Evolutionary conservation across 2,797 vertebrate species (phyloP), one percentile per base, ranked within the genome.

Genomic region (Anguilla megastoma): DNA sequence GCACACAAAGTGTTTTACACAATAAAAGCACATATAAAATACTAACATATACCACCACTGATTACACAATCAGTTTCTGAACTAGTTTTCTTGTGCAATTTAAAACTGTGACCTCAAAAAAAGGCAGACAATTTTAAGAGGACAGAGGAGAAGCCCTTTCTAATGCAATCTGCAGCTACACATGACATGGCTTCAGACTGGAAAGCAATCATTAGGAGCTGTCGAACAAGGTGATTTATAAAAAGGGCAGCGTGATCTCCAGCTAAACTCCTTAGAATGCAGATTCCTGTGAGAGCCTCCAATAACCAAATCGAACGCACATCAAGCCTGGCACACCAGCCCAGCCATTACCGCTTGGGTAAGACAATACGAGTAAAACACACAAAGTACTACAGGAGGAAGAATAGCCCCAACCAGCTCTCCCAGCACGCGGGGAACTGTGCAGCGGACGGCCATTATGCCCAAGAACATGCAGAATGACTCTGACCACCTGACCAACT

Each of bases 231-330:
- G 79, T 80, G 86, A 83, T 84, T 87, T 84, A 87, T 87, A 33
- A 54, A 48, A 9, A 63, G 69, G 63, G 36, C 50, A 76, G 86
- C 30, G 84, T 30, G 27, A 86, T 16, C 76, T 88, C 66, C 33
- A 87, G 80, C 82, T 79, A 85, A 87, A 90, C 85, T 86, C 87
- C 85, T 74, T 50, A 87, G 90, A 63, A 76, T 74, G 58, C 3
- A 90, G 86, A 79, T 80, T 76, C 66, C 79, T 24, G 21, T 21
- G 8, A 60, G 85, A 89, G 80, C 50, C 52, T 90, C 82, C 56
- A 56, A 85, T 89, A 88, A 89, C 50, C 33, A 86, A 45, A 27
- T 1, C 24, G 30, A 87, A 50, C 8, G 36, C 71, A 76, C 10
- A 41, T 76, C 71, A 33, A 76, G 12, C 14, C 10, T 82, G 10